Conservation (phyloP, 2,797 vertebrate genomes). For the Xiphophorus birchmanni region DNA sequence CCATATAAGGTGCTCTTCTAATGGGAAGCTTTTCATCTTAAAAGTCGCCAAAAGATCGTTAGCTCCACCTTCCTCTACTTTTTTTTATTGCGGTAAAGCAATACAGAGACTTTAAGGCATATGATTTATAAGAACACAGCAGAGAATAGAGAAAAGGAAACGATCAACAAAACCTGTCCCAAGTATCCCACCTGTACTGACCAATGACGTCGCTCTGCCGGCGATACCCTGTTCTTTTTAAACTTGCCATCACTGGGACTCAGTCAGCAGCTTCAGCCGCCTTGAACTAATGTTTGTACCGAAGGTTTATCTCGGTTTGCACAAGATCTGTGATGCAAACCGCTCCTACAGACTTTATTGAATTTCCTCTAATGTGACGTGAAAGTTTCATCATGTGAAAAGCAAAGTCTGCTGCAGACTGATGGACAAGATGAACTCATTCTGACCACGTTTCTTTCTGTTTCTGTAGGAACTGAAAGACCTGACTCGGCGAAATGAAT, state of each 20-base stretch:
- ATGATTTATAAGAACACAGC: background rate
- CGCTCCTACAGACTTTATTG: background rate
- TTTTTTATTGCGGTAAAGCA: background rate
- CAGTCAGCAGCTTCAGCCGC: background rate
- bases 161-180: background rate
- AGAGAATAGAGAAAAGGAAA: background rate
- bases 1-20: background rate
- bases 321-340: conserved; percentile 12
- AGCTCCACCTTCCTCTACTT: background rate
- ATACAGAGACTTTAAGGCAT: background rate
- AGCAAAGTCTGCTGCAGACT: conserved; percentile 10
- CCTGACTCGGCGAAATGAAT: conserved; percentile 90
- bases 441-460: conserved; percentile 42
- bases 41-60: background rate
- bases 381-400: conserved; percentile 27
- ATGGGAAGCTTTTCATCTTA: background rate
- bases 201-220: background rate
- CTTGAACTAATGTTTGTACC: conserved; percentile 1
- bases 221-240: background rate
- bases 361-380: conserved; percentile 14
- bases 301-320: conserved; percentile 11
- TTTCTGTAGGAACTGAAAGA: conserved; percentile 88
- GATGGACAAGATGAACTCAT: conserved; percentile 8
- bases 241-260: background rate
- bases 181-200: background rate